Percentiles rank a stretch among this genome's conserved stretches.
Conservation (phyloP, 2,888 invertebrate genomes). For the Holacanthella duospinosa region DNA sequence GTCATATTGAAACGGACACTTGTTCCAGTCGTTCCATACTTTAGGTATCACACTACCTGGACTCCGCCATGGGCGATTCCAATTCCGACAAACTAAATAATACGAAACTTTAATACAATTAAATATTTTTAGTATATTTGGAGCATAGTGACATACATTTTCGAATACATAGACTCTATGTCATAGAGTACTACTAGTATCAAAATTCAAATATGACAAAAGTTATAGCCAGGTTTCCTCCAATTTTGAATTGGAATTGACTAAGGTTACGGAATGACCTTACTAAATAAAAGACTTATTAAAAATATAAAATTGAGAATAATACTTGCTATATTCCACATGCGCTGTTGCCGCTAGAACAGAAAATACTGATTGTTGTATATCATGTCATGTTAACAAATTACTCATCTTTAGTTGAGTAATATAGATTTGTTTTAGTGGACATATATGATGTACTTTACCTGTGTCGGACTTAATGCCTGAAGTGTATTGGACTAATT, state of each 20-base stretch:
- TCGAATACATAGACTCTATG: not conserved
- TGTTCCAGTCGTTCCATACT: not conserved
- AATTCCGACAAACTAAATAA: not conserved
- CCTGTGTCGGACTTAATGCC: not conserved
- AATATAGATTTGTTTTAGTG: too few species aligned
- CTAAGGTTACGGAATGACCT: not conserved
- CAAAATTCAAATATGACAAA: not conserved
- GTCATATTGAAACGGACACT: not conserved
- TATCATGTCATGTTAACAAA: not conserved
- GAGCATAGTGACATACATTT: not conserved
- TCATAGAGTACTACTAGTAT: not conserved
- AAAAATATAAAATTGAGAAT: not conserved
- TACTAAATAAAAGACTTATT: not conserved
- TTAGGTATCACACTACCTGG: not conserved
- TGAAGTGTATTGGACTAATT: not conserved
- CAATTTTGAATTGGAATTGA: too few species aligned
- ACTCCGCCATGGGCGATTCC: not conserved
- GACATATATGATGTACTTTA: not conserved
- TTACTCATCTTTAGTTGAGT: too few species aligned
- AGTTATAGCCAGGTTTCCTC: not conserved
- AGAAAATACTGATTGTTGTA: not conserved
- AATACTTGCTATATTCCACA: not conserved
- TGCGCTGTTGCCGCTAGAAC: not conserved
- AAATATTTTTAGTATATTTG: not conserved
- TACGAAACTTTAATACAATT: not conserved